Evolutionary conservation across 2,888 invertebrate genomes (phyloP).

Genomic region (Xestia ashworthii): DNA sequence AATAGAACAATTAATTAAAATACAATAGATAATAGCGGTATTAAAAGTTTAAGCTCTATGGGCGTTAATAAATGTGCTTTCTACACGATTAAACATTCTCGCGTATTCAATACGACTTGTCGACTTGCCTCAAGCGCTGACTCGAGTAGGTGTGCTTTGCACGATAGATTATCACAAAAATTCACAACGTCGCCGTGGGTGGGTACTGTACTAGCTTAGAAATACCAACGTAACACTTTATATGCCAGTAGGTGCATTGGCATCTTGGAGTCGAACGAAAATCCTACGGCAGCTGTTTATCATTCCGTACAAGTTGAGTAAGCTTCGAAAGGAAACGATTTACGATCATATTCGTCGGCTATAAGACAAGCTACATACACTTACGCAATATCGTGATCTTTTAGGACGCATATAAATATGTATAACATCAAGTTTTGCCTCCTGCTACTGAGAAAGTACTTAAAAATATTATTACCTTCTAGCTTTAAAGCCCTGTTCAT

Average conservation of each 20-base stretch:
- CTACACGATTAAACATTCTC: constrained; percentile 52
- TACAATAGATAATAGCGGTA: constrained; percentile 33
- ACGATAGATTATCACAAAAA: constrained; percentile 70
- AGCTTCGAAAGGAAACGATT: constrained; percentile 45
- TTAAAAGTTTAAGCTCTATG: constrained; percentile 33
- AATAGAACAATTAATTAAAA: constrained; percentile 36
- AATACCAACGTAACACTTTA: constrained; percentile 21
- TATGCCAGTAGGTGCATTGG: constrained; percentile 29
- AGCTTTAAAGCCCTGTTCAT: background rate
- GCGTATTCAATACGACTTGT: constrained; percentile 67
- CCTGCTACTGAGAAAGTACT: background rate
- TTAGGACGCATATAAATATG: background rate
- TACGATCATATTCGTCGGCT: constrained; percentile 39
- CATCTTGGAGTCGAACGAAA: constrained; percentile 34
- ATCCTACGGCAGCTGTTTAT: constrained; percentile 32
- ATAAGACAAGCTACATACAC: constrained; percentile 9
- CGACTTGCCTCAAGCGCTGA: constrained; percentile 64
- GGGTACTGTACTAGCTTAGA: constrained; percentile 49
- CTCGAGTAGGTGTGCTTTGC: constrained; percentile 60
- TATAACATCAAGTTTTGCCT: background rate
- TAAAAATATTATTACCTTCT: background rate
- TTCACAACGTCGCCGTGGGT: constrained; percentile 63
- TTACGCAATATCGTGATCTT: constrained; percentile 7
- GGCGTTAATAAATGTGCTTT: constrained; percentile 52
- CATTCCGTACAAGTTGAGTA: constrained; percentile 36